Evolutionary conservation across 2,113 vertebrate genomes (phyloP), one percentile per base, ranked within the genome.

Genomic region (Cinclus cinclus): DNA sequence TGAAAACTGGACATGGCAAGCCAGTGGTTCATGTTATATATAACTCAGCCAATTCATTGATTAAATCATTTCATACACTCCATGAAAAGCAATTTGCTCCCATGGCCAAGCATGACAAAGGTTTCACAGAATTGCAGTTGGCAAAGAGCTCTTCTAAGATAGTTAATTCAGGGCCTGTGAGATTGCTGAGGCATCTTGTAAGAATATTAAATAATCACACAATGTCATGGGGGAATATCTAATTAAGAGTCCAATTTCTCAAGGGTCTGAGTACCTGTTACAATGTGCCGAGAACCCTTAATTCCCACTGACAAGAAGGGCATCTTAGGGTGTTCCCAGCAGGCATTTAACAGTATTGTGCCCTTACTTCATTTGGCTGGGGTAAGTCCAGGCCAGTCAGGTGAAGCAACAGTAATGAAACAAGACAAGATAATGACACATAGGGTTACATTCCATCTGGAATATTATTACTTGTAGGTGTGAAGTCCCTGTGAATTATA

Each of bases 61-160:
- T 27, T 68, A 94, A 96, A 94, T 92, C 41, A 50, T 92, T 94
- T 95, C 80, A 69, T 87, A 71, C 88, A 79, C 73, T 96, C 69
- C 80, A 84, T 89, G 62, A 96, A 96, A 94, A 92, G 83, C 77
- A 96, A 94, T 95, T 96, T 93, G 74, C 77, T 92, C 94, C 86
- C 58, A 95, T 83, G 92, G 76, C n/a, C 80, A 78, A 92, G 93
- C 92, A 94, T 89, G 90, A 95, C 76, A 95, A 92, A 90, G 76
- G 53, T 84, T 91, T 96, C 76, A 58, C 47, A 68, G 86, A 90
- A 90, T 20, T 84, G 62, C 49, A 84, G 56, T 33, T 75, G 88
- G 78, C 53, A 93, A 88, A 91, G 79, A 94, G 39, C 63, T 95
- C 75, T 91, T 91, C 79, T 77, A 83, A 47, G 73, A 31, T 13